Conservation (phyloP, 2,888 invertebrate genomes). For the Drosophila niveifrons region DNA sequence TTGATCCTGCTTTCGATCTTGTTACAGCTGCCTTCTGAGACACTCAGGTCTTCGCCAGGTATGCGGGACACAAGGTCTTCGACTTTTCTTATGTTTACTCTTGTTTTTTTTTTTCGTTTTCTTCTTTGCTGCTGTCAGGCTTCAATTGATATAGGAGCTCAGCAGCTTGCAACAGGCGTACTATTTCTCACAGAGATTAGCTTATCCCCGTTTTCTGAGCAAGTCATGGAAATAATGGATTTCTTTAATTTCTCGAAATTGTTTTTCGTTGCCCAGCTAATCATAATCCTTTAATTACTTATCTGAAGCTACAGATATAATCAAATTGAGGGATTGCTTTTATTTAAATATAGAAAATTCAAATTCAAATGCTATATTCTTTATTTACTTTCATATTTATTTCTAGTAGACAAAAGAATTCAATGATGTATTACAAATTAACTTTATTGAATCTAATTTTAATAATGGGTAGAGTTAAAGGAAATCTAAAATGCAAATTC, state of each 20-base stretch:
- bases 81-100: conserved; percentile 8
- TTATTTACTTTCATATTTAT: too few species aligned
- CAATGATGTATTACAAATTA: too few species aligned
- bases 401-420: too few species aligned
- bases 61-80: conserved; percentile 25
- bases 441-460: too few species aligned
- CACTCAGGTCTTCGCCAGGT: conserved; percentile 36
- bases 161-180: conserved; percentile 1
- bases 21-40: conserved; percentile 65
- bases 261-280: background rate
- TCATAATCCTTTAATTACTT: background rate
- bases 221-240: background rate
- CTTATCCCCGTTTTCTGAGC: background rate
- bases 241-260: background rate
- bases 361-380: too few species aligned
- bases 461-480: too few species aligned
- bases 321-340: background rate
- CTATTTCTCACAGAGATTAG: conserved; percentile 16
- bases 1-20: conserved; percentile 72
- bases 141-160: conserved; percentile 43
- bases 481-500: background rate
- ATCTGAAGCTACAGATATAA: background rate
- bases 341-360: too few species aligned
- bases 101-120: background rate
- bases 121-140: conserved; percentile 9